Conservation (phyloP, 2,888 invertebrate genomes). For the Pocota personata region DNA sequence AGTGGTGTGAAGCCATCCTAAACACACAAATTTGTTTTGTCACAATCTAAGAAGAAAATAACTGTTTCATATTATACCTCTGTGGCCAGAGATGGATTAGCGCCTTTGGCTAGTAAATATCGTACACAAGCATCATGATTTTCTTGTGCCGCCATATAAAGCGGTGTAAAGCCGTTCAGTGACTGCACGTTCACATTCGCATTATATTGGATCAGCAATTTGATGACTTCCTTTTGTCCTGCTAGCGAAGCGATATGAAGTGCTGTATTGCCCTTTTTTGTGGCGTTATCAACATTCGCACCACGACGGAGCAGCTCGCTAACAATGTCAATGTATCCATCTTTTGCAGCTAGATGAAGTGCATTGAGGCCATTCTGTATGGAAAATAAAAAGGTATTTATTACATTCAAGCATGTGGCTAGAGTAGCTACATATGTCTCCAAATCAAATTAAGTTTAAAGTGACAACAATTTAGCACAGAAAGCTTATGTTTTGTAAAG, state of each 20-base stretch:
- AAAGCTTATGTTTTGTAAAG: neutral
- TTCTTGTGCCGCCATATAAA: slow-evolving; percentile 99
- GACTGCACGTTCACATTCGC: slow-evolving; percentile 98
- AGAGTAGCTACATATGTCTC: neutral
- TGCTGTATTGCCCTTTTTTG: slow-evolving; percentile 98
- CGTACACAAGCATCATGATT: slow-evolving; percentile 97
- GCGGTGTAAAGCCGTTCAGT: slow-evolving; percentile 97
- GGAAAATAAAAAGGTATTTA: slow-evolving; percentile 66
- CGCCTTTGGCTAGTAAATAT: slow-evolving; percentile 94
- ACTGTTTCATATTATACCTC: slow-evolving; percentile 86
- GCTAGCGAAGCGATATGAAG: slow-evolving; percentile 99
- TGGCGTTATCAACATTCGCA: slow-evolving; percentile 97
- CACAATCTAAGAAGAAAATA: neutral
- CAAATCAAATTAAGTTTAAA: neutral
- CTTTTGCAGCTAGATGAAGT: slow-evolving; percentile 97
- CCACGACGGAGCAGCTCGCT: slow-evolving; percentile 94
- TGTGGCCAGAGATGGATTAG: slow-evolving; percentile 97
- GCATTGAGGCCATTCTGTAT: slow-evolving; percentile 98
- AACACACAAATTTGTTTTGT: slow-evolving; percentile 70
- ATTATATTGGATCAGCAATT: slow-evolving; percentile 93
- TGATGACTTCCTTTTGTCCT: slow-evolving; percentile 97
- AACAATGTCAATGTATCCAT: slow-evolving; percentile 97
- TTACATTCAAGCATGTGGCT: neutral
- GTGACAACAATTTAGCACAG: too few species aligned
- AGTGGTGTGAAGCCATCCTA: slow-evolving; percentile 99